Percentiles rank a stretch among this genome's conserved stretches.
phyloP scores from a whole-genome alignment of 1,140 invertebrate genomes.

The Panonychus citri region DNA sequence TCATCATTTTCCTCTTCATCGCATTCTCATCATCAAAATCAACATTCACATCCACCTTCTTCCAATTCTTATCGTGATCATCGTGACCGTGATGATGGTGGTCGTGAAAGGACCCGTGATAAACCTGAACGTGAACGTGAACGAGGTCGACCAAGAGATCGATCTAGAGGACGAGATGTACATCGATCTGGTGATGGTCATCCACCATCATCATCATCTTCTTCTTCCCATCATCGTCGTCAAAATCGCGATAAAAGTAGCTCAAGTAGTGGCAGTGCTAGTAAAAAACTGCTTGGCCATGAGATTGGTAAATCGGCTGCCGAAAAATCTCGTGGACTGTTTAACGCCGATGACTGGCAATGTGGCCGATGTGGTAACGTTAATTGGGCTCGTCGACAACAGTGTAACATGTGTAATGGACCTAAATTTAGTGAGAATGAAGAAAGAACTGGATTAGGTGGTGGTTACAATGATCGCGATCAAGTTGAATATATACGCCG shows the following conservation, averaged over 20 bases:
- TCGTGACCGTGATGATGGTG: background rate
- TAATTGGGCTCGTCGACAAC: conserved; percentile 88
- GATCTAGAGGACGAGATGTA: too few relatives aligned
- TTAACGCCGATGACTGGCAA: conserved; percentile 92
- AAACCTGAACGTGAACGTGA: background rate
- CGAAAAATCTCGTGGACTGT: conserved; percentile 92
- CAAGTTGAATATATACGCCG: conserved; percentile 65
- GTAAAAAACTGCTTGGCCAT: conserved; percentile 58
- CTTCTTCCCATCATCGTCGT: background rate
- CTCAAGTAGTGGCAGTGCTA: background rate
- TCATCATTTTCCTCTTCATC: conserved; percentile 32
- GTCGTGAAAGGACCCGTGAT: too few relatives aligned
- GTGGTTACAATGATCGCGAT: conserved; percentile 67
- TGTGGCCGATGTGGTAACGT: conserved; percentile 94
- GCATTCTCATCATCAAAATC: too few relatives aligned
- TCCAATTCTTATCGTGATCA: background rate
- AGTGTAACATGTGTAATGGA: conserved; percentile 97
- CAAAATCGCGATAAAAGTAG: background rate
- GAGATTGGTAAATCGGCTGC: conserved; percentile 95
- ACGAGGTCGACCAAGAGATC: too few relatives aligned
- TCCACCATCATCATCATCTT: background rate
- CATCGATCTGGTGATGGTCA: too few relatives aligned
- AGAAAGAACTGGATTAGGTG: conserved; percentile 32
- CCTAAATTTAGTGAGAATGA: conserved; percentile 82
- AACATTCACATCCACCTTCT: too few relatives aligned